A percentile compares a stretch with the other conserved stretches of the same genome.
These are phyloP conservation scores for Monopterus albus DNA, from an alignment of 2,113 vertebrate genomes.

Conservation along the genomic window DNA sequence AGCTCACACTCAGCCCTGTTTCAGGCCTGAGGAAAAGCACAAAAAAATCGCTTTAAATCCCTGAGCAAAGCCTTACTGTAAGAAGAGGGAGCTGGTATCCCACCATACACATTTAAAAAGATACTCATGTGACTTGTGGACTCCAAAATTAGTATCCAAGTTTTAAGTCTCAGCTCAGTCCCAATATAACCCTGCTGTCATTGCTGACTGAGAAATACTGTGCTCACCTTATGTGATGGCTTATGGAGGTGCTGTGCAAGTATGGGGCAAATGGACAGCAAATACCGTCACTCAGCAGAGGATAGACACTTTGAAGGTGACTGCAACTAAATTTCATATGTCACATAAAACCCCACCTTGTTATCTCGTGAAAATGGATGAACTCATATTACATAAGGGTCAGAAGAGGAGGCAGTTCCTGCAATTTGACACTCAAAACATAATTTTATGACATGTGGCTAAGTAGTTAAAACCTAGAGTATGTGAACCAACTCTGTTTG, in stretches of 20 bases:
- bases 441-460: background rate
- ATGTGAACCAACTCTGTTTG: background rate
- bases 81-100: slow-evolving; percentile 17
- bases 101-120: slow-evolving; percentile 42
- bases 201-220: slow-evolving; percentile 81
- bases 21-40: background rate
- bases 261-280: slow-evolving; percentile 37
- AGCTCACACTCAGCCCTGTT: slow-evolving; percentile 8
- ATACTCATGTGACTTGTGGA: slow-evolving; percentile 59
- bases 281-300: slow-evolving; percentile 42
- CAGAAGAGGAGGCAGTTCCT: slow-evolving; percentile 16
- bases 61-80: slow-evolving; percentile 1
- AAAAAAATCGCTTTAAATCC: slow-evolving; percentile 23
- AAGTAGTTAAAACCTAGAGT: background rate
- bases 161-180: slow-evolving; percentile 66
- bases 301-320: slow-evolving; percentile 8
- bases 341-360: slow-evolving; percentile 3
- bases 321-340: slow-evolving; percentile 2
- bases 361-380: slow-evolving; percentile 10
- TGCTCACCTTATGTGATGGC: slow-evolving; percentile 53
- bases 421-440: slow-evolving; percentile 25
- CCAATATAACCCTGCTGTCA: slow-evolving; percentile 78
- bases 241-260: slow-evolving; percentile 52
- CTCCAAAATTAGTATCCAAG: slow-evolving; percentile 77
- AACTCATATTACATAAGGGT: background rate